Evolutionary conservation across 2,888 invertebrate species (phyloP).

Genomic region (Conops quadrifasciatus): DNA sequence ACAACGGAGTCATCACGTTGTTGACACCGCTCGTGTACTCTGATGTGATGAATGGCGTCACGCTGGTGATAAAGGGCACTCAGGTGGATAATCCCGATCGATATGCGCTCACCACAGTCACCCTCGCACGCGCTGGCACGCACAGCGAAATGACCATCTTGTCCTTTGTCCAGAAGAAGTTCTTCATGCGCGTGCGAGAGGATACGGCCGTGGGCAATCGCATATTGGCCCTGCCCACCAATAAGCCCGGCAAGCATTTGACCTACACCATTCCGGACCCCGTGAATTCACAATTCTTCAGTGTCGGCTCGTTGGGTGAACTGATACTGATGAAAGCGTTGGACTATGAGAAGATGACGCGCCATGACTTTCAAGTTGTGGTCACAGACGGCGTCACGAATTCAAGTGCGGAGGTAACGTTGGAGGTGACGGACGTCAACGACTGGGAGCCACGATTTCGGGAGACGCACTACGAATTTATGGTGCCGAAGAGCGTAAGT

Average conservation of each 20-base stretch:
- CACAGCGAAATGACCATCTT: slow-evolving; percentile 67
- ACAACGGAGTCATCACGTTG: slow-evolving; percentile 60
- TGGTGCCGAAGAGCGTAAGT: slow-evolving; percentile 62
- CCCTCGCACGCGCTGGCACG: slow-evolving; percentile 69
- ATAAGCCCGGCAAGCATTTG: slow-evolving; percentile 73
- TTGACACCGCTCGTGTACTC: slow-evolving; percentile 58
- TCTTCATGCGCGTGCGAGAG: slow-evolving; percentile 77
- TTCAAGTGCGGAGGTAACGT: slow-evolving; percentile 82
- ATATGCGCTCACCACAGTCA: slow-evolving; percentile 84
- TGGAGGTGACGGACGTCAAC: slow-evolving; percentile 86
- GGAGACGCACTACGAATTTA: slow-evolving; percentile 86
- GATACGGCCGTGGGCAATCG: slow-evolving; percentile 78
- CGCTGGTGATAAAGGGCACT: slow-evolving; percentile 83
- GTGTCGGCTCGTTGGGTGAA: slow-evolving; percentile 81
- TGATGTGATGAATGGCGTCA: slow-evolving; percentile 75
- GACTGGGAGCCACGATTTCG: slow-evolving; percentile 94
- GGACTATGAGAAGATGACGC: slow-evolving; percentile 79
- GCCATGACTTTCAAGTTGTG: slow-evolving; percentile 80
- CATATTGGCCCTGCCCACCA: slow-evolving; percentile 75
- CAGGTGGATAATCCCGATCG: slow-evolving; percentile 88
- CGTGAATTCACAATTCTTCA: slow-evolving; percentile 77
- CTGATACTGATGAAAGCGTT: slow-evolving; percentile 77
- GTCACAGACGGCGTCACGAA: slow-evolving; percentile 80
- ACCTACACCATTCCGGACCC: slow-evolving; percentile 81
- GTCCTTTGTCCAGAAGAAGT: slow-evolving; percentile 75